Conservation (phyloP, 2,888 invertebrate genomes). For the Palloptera scutellata region DNA sequence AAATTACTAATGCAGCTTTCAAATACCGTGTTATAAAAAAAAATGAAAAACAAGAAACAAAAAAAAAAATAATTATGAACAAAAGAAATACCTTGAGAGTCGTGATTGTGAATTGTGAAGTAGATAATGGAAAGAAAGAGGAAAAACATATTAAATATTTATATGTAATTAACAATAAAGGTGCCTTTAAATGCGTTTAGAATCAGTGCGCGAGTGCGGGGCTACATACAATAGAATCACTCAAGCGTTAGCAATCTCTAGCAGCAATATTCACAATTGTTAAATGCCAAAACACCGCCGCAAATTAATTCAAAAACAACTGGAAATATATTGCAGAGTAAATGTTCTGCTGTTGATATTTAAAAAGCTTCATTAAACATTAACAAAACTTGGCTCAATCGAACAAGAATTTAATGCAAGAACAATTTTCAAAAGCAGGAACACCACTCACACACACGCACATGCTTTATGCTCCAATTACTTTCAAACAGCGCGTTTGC, state of each 20-base stretch:
- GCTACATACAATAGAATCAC: no score
- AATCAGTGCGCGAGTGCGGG: not conserved
- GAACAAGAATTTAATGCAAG: no score
- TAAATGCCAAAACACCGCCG: no score
- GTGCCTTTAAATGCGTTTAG: not conserved
- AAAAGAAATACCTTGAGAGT: not conserved
- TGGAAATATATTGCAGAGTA: not conserved
- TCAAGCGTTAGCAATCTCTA: no score
- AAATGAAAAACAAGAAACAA: slow-evolving; percentile 16
- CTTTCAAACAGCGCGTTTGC: no score
- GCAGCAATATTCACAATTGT: no score
- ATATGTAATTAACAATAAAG: not conserved
- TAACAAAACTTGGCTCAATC: no score
- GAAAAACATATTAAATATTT: not conserved
- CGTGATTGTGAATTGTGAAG: not conserved
- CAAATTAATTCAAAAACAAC: not conserved
- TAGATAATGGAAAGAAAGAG: not conserved
- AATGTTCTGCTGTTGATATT: not conserved
- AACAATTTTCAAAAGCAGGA: no score
- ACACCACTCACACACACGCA: no score
- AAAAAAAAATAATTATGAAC: slow-evolving; percentile 9
- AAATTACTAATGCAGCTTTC: no score
- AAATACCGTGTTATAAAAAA: not conserved
- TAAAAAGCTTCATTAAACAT: not conserved
- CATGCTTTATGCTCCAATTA: no score